Evolutionary conservation across 2,113 vertebrate species (phyloP).

Genomic region (Chrysemys picta): DNA sequence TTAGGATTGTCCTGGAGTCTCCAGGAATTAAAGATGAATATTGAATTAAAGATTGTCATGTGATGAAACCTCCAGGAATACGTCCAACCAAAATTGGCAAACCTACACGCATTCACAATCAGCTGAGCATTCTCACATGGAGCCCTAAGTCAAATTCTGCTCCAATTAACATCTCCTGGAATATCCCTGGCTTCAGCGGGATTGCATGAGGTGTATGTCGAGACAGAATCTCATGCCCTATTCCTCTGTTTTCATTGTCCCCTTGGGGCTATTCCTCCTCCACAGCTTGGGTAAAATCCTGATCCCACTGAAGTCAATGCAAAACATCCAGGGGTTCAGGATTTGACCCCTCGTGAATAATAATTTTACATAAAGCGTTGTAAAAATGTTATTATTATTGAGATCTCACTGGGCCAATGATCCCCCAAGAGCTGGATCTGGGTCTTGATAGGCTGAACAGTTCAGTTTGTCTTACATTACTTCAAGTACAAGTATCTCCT

Average conservation of each 20-base stretch:
- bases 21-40: too few relatives aligned
- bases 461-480: not conserved
- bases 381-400: not conserved
- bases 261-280: not conserved
- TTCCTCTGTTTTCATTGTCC: not conserved
- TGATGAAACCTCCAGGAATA: too few relatives aligned
- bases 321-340: not conserved
- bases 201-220: accelerated
- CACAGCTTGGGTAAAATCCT: not conserved
- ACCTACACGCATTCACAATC: not conserved
- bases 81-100: not conserved
- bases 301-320: not conserved
- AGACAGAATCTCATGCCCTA: not conserved
- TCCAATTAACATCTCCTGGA: not conserved
- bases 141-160: not conserved
- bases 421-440: not conserved
- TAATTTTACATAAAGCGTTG: not conserved
- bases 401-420: not conserved
- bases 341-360: not conserved
- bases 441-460: not conserved
- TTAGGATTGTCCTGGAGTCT: too few relatives aligned
- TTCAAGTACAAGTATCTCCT: not conserved
- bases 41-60: too few relatives aligned
- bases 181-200: accelerated
- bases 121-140: not conserved